phyloP scores from a whole-genome alignment of 2,113 vertebrate species.

The Zingel zingel region DNA sequence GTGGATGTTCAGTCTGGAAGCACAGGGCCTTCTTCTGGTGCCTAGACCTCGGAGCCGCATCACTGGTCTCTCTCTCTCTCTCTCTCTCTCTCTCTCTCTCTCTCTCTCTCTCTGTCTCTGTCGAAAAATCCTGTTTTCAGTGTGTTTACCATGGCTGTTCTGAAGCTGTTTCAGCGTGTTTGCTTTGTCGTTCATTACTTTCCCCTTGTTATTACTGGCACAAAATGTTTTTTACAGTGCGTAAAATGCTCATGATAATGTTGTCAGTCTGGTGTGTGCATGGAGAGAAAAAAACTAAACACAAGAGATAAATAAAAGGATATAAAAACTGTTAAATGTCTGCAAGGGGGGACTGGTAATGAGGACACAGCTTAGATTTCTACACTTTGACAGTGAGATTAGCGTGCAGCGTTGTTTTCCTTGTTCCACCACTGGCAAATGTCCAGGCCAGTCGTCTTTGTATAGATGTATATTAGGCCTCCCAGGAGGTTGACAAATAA shows the following conservation, averaged over 20 bases:
- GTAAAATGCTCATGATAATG: slow-evolving; percentile 81
- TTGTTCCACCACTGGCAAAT: slow-evolving; percentile 79
- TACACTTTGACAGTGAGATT: slow-evolving; percentile 78
- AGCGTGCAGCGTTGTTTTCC: slow-evolving; percentile 86
- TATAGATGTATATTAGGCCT: slow-evolving; percentile 89
- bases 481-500: slow-evolving; percentile 87
- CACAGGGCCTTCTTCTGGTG: slow-evolving; percentile 82
- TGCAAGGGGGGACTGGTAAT: slow-evolving; percentile 79
- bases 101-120: slow-evolving; percentile 59
- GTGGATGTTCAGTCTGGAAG: slow-evolving; percentile 80
- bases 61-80: slow-evolving; percentile 72
- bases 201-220: slow-evolving; percentile 82
- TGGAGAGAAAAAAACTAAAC: slow-evolving; percentile 84
- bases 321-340: slow-evolving; percentile 77
- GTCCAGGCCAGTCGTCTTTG: slow-evolving; percentile 82
- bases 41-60: slow-evolving; percentile 81
- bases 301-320: slow-evolving; percentile 40
- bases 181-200: slow-evolving; percentile 73
- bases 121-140: slow-evolving; percentile 70
- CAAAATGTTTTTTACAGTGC: slow-evolving; percentile 84
- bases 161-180: slow-evolving; percentile 65
- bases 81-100: slow-evolving; percentile 61
- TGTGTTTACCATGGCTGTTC: slow-evolving; percentile 77
- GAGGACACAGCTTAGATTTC: slow-evolving; percentile 83
- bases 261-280: slow-evolving; percentile 89